phyloP scores from a whole-genome alignment of 2,113 vertebrate species.

The Podarcis muralis region DNA sequence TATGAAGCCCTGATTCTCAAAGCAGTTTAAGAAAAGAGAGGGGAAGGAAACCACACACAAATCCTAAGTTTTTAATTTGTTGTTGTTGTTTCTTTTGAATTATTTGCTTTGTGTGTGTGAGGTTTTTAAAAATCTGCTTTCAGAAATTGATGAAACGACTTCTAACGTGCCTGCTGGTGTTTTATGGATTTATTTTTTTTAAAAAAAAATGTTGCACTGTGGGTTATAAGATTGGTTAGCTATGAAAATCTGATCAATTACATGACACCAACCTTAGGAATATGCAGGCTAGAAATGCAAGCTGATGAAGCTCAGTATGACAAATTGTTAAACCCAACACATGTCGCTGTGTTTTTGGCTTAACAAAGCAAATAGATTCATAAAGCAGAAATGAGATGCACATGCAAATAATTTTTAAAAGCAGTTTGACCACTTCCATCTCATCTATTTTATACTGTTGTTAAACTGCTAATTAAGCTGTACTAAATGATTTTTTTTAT shows the following conservation, averaged over 20 bases:
- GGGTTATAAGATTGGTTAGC: not conserved
- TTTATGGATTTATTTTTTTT: constrained; percentile 8
- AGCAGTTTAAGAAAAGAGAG: not conserved
- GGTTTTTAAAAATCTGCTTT: not conserved
- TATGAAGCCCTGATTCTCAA: not conserved
- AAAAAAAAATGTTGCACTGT: not conserved
- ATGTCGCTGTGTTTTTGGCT: not conserved
- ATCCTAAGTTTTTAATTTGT: not conserved
- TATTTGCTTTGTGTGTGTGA: not conserved
- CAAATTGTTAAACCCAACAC: not conserved
- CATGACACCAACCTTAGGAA: not conserved
- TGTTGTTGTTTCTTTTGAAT: not conserved
- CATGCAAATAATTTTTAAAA: not conserved
- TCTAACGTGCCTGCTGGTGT: not conserved
- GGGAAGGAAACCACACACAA: no score
- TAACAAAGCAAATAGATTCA: not conserved
- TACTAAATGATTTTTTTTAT: not conserved
- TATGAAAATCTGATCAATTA: constrained; percentile 15
- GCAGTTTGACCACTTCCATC: not conserved
- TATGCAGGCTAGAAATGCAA: not conserved
- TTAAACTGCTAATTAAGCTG: not conserved
- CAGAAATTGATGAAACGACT: not conserved
- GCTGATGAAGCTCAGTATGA: not conserved
- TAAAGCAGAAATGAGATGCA: not conserved
- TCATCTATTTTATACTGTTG: not conserved